Evolutionary conservation across 2,797 vertebrate genomes (phyloP).

Genomic region (Coendou prehensilis): DNA sequence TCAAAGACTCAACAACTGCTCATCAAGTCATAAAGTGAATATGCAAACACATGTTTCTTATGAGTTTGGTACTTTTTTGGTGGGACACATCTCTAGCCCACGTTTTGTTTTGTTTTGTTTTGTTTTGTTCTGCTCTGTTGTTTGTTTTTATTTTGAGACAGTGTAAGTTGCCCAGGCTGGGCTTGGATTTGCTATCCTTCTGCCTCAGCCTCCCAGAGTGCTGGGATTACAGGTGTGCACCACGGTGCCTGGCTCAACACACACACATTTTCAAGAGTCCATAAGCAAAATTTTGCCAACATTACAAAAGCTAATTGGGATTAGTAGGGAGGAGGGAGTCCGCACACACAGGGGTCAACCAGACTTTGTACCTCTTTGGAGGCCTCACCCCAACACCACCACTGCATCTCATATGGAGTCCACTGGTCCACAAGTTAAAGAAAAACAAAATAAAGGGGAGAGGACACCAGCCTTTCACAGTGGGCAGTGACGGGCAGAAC

Average conservation of each 20-base stretch:
- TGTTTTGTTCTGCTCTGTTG: too few relatives aligned
- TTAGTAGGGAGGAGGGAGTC: not conserved
- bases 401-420: not conserved
- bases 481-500: not conserved
- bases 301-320: not conserved
- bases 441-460: not conserved
- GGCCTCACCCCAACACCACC: not conserved
- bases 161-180: not conserved
- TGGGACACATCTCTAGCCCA: not conserved
- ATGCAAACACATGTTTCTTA: not conserved
- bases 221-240: not conserved
- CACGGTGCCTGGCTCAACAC: not conserved
- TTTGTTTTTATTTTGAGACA: not conserved
- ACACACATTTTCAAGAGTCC: not conserved
- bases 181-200: not conserved
- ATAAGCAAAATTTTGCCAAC: not conserved
- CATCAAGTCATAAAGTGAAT: not conserved
- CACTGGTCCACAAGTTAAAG: not conserved
- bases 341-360: rapidly evolving
- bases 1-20: not conserved
- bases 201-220: not conserved
- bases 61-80: not conserved
- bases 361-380: not conserved
- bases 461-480: not conserved
- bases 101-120: not conserved